A percentile compares a stretch with the other conserved stretches of the same genome.
Evolutionary conservation across 1,140 invertebrate species (phyloP).

Genomic region (Drosophila repletoides): DNA sequence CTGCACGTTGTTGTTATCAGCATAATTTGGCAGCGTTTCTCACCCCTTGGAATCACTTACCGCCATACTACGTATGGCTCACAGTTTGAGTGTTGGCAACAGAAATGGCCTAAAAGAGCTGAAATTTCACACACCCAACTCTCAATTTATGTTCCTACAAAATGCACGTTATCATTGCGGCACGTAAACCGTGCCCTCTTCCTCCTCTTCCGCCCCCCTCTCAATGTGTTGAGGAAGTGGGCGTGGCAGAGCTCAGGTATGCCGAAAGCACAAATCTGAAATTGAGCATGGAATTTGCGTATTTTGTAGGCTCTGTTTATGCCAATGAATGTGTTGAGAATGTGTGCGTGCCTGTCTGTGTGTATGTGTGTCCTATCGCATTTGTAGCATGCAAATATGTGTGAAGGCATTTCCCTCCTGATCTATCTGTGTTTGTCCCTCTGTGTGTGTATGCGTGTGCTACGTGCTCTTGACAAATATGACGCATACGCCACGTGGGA

Average conservation of each 20-base stretch:
- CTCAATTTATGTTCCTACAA: conserved; percentile 34
- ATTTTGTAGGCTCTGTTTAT: conserved; percentile 24
- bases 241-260: conserved; percentile 36
- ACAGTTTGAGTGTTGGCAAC: conserved; percentile 1
- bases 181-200: conserved; percentile 29
- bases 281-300: conserved; percentile 53
- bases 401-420: conserved; percentile 23
- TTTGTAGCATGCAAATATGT: conserved; percentile 38
- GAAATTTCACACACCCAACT: neutral
- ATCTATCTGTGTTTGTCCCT: conserved; percentile 19
- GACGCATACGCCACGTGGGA: conserved; percentile 5
- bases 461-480: conserved; percentile 34
- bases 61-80: neutral
- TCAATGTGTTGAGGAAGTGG: conserved; percentile 18
- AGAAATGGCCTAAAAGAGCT: conserved; percentile 3
- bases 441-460: neutral
- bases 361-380: conserved; percentile 13
- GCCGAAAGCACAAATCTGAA: conserved; percentile 45
- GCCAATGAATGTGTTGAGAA: too few species aligned
- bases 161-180: conserved; percentile 42
- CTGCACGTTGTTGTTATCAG: conserved; percentile 33
- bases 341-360: neutral
- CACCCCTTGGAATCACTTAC: conserved; percentile 1
- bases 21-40: conserved; percentile 10
- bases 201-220: too few species aligned